Percentiles rank a stretch among this genome's conserved stretches.
phyloP scores from a whole-genome alignment of 2,797 vertebrate genomes.

The Semaprochilodus insignis region DNA sequence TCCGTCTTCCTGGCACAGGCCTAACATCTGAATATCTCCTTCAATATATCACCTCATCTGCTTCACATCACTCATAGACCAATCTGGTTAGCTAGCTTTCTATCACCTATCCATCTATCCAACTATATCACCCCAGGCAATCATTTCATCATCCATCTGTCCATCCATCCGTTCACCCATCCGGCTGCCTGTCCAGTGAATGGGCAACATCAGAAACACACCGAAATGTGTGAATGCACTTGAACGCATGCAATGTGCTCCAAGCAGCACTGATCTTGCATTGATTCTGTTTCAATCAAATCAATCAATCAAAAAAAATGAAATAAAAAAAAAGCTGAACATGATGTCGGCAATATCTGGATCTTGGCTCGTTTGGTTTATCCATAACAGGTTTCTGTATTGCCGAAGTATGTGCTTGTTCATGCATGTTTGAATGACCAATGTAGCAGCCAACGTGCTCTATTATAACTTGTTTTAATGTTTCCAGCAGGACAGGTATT shows the following conservation, averaged over 20 bases:
- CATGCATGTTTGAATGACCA: neutral
- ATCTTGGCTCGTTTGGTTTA: no score
- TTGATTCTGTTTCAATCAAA: neutral
- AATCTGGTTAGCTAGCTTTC: no score
- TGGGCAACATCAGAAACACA: constrained; percentile 14
- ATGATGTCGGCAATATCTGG: no score
- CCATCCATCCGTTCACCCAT: constrained; percentile 18
- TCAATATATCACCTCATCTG: constrained; percentile 38
- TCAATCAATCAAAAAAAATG: neutral
- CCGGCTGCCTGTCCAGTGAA: constrained; percentile 63
- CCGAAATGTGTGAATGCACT: neutral
- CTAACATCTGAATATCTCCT: constrained; percentile 43
- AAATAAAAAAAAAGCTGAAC: neutral
- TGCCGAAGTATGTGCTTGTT: neutral
- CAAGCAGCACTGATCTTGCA: constrained; percentile 5
- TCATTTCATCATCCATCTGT: constrained; percentile 29
- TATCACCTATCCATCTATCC: constrained; percentile 13
- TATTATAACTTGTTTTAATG: no score
- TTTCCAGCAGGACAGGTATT: neutral
- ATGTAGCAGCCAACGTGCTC: no score
- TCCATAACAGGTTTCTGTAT: neutral
- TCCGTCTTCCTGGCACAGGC: constrained; percentile 18
- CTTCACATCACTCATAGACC: neutral
- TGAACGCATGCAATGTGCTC: neutral
- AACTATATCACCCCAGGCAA: neutral